These are phyloP conservation scores for Molothrus aeneus DNA, from an alignment of 2,797 vertebrate species.

Conservation along the genomic window DNA sequence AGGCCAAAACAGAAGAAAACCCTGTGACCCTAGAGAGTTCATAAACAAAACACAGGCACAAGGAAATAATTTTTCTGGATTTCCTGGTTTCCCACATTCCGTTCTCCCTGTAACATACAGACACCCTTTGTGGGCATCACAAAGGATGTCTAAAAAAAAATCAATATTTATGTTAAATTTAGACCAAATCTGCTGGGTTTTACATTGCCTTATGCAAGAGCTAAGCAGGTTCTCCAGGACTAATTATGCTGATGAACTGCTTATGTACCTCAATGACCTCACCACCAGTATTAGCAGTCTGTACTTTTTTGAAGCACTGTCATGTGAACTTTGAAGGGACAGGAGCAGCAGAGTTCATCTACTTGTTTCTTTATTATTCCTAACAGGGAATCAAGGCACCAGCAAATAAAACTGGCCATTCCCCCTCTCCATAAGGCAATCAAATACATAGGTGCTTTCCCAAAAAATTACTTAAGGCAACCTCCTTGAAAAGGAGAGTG, in stretches of 20 bases:
- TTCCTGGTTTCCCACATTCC: neutral
- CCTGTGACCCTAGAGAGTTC: neutral
- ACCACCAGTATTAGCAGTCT: neutral
- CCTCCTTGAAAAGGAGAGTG: neutral
- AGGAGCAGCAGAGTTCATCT: neutral
- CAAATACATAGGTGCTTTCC: neutral
- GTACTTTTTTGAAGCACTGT: neutral
- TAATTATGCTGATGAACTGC: neutral
- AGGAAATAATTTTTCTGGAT: neutral
- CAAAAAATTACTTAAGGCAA: neutral
- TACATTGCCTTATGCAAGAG: neutral
- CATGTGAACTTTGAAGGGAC: neutral
- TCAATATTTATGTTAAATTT: neutral
- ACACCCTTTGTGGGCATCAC: neutral
- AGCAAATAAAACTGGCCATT: neutral
- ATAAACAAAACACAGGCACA: slow-evolving; percentile 1
- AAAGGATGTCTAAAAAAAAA: neutral
- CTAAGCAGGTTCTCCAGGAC: neutral
- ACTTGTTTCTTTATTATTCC: neutral
- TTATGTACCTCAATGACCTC: neutral
- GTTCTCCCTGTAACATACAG: neutral
- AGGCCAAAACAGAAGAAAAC: neutral
- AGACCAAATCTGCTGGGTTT: neutral
- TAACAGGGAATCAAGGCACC: neutral
- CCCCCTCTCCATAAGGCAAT: neutral